These are phyloP conservation scores for Lophius piscatorius DNA, from an alignment of 2,113 vertebrate species.

Conservation along the genomic window DNA sequence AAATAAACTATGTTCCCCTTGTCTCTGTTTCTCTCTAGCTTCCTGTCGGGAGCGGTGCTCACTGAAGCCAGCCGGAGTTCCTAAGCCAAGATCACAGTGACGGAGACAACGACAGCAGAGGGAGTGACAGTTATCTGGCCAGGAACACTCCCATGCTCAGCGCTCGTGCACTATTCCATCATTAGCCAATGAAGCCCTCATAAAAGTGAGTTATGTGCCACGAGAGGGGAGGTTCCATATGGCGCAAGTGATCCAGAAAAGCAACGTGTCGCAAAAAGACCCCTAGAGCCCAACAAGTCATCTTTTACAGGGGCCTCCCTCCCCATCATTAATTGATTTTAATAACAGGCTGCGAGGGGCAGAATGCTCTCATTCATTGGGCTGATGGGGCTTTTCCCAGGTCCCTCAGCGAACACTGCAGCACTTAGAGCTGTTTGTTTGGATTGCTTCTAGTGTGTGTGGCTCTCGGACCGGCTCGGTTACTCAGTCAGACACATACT, in stretches of 20 bases:
- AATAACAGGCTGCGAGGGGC: conserved; percentile 75
- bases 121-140: conserved; percentile 65
- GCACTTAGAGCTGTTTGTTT: conserved; percentile 80
- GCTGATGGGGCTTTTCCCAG: conserved; percentile 76
- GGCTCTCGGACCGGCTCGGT: conserved; percentile 62
- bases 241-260: conserved; percentile 81
- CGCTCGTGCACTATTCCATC: conserved; percentile 73
- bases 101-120: conserved; percentile 46
- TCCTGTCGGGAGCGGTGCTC: conserved; percentile 28
- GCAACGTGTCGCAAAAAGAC: conserved; percentile 74
- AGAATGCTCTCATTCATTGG: conserved; percentile 79
- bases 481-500: conserved; percentile 74
- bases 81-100: conserved; percentile 54
- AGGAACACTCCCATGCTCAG: conserved; percentile 67
- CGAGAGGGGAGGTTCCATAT: conserved; percentile 79
- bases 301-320: conserved; percentile 71
- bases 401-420: conserved; percentile 70
- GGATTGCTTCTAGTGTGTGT: conserved; percentile 73
- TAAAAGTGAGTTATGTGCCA: conserved; percentile 81
- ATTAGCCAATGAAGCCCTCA: conserved; percentile 80
- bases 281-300: conserved; percentile 78
- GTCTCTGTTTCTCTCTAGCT: conserved; percentile 21
- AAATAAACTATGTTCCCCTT: conserved; percentile 22
- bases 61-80: conserved; percentile 43
- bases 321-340: conserved; percentile 81